These are phyloP conservation scores for Parochlus steinenii DNA, from an alignment of 2,888 invertebrate species.

Conservation along the genomic window DNA sequence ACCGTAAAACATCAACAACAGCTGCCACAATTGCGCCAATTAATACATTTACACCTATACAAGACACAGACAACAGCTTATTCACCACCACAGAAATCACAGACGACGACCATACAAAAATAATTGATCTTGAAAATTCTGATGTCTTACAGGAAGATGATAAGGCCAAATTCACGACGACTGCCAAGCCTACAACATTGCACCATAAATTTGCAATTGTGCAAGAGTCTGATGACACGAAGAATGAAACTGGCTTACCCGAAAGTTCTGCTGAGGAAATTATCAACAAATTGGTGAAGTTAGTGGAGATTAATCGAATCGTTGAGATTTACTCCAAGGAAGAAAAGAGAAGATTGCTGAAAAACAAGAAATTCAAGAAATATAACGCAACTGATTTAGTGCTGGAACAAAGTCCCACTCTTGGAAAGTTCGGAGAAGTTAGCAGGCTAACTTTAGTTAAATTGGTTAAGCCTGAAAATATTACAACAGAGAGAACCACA, in stretches of 20 bases:
- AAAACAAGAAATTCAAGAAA: conserved; percentile 36
- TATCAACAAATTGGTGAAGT: conserved; percentile 33
- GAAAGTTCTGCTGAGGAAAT: conserved; percentile 31
- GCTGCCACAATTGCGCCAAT: conserved; percentile 10
- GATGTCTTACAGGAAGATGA: conserved; percentile 26
- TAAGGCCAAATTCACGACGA: conserved; percentile 16
- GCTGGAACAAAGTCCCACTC: conserved; percentile 40
- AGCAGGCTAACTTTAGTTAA: conserved; percentile 51
- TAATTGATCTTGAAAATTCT: conserved; percentile 24
- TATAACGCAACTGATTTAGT: conserved; percentile 28
- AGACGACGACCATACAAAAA: conserved; percentile 20
- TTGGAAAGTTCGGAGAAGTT: conserved; percentile 52
- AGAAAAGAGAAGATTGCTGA: conserved; percentile 39
- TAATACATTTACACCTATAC: conserved; percentile 20
- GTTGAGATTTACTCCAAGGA: conserved; percentile 50
- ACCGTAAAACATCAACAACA: conserved; percentile 15
- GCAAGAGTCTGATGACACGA: conserved; percentile 17
- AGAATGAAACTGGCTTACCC: conserved; percentile 14
- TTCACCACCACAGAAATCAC: conserved; percentile 13
- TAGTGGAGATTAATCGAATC: conserved; percentile 51
- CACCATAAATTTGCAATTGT: conserved; percentile 34
- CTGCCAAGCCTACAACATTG: conserved; percentile 26
- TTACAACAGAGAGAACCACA: conserved; percentile 16
- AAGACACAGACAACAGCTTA: no score
- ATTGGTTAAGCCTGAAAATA: conserved; percentile 33